These are phyloP conservation scores for Diachasmimorpha longicaudata DNA, from an alignment of 1,140 invertebrate genomes.

Conservation along the genomic window DNA sequence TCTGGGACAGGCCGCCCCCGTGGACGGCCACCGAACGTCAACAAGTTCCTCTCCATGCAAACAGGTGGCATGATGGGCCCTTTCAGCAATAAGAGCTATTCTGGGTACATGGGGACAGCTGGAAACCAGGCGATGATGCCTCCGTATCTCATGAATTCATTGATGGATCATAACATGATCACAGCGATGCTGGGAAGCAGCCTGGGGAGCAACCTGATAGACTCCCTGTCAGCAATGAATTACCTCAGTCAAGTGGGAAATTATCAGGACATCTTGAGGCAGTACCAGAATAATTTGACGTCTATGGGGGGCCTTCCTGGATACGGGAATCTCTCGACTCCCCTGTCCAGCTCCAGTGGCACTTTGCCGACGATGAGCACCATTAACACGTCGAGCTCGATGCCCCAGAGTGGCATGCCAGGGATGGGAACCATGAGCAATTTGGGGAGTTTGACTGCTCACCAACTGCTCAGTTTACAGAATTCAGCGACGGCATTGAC, in stretches of 20 bases:
- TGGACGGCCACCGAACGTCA: conserved; percentile 54
- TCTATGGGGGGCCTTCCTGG: conserved; percentile 41
- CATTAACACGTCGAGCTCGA: conserved; percentile 16
- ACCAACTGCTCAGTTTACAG: conserved; percentile 41
- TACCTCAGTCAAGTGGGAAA: conserved; percentile 52
- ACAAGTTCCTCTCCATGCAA: conserved; percentile 48
- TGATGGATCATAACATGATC: conserved; percentile 52
- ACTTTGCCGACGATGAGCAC: conserved; percentile 39
- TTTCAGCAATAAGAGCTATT: conserved; percentile 44
- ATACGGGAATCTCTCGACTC: conserved; percentile 34
- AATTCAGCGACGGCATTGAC: conserved; percentile 30
- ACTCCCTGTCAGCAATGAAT: conserved; percentile 47
- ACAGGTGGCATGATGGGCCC: conserved; percentile 43
- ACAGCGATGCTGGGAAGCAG: conserved; percentile 49
- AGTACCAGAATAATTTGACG: conserved; percentile 50
- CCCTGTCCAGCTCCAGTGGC: conserved; percentile 23
- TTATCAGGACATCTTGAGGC: conserved; percentile 54
- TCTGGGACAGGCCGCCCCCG: conserved; percentile 47
- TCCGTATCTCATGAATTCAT: conserved; percentile 51
- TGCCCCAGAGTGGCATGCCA: conserved; percentile 25
- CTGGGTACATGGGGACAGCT: conserved; percentile 44
- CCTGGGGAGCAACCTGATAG: conserved; percentile 47
- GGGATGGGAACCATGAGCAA: conserved; percentile 31
- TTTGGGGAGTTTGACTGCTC: conserved; percentile 39
- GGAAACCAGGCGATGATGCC: conserved; percentile 49